phyloP scores from a whole-genome alignment of 2,888 invertebrate species.

The Aproaerema taeniolella region DNA sequence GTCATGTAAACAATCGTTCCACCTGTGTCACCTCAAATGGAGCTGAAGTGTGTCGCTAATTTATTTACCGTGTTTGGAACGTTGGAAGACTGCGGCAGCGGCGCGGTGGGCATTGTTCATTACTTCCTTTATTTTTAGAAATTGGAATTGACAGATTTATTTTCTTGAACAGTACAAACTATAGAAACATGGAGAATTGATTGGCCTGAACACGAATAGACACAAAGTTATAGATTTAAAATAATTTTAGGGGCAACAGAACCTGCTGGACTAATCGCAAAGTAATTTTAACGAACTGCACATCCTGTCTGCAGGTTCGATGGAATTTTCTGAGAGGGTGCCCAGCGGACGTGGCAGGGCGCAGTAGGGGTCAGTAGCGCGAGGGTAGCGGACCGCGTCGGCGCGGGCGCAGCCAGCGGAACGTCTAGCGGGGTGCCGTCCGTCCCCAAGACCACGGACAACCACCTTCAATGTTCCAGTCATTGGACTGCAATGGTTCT shows the following conservation, averaged over 20 bases:
- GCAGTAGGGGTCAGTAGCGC: constrained; percentile 38
- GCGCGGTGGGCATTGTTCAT: no score
- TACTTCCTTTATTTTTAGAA: no score
- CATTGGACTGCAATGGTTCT: no score
- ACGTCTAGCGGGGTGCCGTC: constrained; percentile 47
- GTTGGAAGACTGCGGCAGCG: no score
- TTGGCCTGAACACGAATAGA: no score
- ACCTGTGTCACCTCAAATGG: constrained; percentile 45
- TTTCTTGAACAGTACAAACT: no score
- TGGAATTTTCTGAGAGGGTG: constrained; percentile 16
- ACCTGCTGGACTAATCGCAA: no score
- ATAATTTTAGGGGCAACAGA: no score
- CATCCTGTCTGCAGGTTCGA: constrained; percentile 24
- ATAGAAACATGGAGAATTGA: no score
- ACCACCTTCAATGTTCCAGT: neutral
- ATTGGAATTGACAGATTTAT: no score
- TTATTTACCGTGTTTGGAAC: constrained; percentile 10
- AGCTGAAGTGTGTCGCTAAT: neutral
- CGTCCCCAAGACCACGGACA: neutral
- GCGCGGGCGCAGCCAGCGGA: constrained; percentile 41
- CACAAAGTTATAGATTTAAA: no score
- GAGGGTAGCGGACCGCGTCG: constrained; percentile 41
- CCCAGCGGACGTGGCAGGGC: constrained; percentile 16
- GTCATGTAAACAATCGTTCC: constrained; percentile 57
- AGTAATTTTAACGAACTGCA: constrained; percentile 36